Percentiles rank a stretch among this genome's conserved stretches.
Evolutionary conservation across 2,888 invertebrate genomes (phyloP).

Genomic region (Dascillus cervinus): DNA sequence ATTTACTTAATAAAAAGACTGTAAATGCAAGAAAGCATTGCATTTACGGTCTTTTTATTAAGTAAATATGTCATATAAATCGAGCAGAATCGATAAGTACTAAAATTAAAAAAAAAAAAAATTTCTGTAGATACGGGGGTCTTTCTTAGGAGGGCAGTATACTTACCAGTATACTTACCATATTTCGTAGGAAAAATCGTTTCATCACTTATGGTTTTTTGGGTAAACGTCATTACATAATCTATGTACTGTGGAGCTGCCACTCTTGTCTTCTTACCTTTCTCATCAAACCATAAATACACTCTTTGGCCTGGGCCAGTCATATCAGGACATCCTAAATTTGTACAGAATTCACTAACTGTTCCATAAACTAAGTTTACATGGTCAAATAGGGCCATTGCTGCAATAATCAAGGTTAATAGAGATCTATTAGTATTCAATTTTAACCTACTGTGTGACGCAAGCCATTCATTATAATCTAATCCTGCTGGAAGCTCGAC

Average conservation of each 20-base stretch:
- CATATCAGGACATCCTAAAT: slow-evolving; percentile 94
- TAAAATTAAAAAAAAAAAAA: too few species aligned
- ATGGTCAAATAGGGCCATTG: slow-evolving; percentile 97
- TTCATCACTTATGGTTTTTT: slow-evolving; percentile 95
- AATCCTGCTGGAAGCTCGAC: slow-evolving; percentile 92
- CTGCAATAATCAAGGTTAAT: slow-evolving; percentile 45
- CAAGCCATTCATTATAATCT: slow-evolving; percentile 99
- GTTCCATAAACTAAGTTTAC: slow-evolving; percentile 98
- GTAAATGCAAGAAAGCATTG: too few species aligned
- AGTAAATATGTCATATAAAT: too few species aligned
- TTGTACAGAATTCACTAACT: slow-evolving; percentile 97
- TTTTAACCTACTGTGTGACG: slow-evolving; percentile 82
- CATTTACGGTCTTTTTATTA: too few species aligned
- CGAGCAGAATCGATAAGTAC: too few species aligned
- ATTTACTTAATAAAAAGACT: too few species aligned
- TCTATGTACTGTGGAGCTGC: slow-evolving; percentile 98
- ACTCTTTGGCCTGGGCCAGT: slow-evolving; percentile 90
- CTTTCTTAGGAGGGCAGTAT: too few species aligned
- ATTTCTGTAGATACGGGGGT: too few species aligned
- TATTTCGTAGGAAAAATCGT: slow-evolving; percentile 97
- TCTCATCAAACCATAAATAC: slow-evolving; percentile 98
- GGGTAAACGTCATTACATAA: slow-evolving; percentile 97
- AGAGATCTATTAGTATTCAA: not conserved
- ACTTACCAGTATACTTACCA: slow-evolving; percentile 70
- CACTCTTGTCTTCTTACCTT: slow-evolving; percentile 95